These are phyloP conservation scores for Taurulus bubalis DNA, from an alignment of 2,113 vertebrate genomes.

Conservation along the genomic window DNA sequence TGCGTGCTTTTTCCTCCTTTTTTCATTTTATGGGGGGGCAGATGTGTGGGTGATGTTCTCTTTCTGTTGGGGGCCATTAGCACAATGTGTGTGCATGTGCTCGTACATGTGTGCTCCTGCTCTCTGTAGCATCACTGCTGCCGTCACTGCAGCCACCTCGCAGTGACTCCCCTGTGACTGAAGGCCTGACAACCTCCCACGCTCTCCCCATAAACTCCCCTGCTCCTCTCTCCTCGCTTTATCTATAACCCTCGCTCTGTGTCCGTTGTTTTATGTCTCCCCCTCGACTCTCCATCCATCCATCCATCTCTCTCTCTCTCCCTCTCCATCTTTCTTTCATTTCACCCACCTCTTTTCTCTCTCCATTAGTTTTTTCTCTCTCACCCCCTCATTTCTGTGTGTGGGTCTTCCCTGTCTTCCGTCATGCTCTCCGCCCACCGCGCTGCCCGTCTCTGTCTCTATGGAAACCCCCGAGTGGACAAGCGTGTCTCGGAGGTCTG, in stretches of 20 bases:
- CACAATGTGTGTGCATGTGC: slow-evolving; percentile 59
- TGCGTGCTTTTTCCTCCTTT: not conserved
- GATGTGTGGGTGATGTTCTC: slow-evolving; percentile 61
- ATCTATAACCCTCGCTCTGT: slow-evolving; percentile 31
- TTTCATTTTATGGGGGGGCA: not conserved
- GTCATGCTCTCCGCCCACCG: slow-evolving; percentile 65
- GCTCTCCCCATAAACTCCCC: slow-evolving; percentile 60
- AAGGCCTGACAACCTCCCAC: slow-evolving; percentile 80
- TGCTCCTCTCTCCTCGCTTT: slow-evolving; percentile 38
- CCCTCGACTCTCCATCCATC: slow-evolving; percentile 28
- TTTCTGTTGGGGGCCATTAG: slow-evolving; percentile 68
- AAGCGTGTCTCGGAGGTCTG: slow-evolving; percentile 72
- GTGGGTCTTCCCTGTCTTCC: slow-evolving; percentile 77
- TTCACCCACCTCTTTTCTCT: slow-evolving; percentile 34
- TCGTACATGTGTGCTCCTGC: not conserved
- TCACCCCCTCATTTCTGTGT: slow-evolving; percentile 66
- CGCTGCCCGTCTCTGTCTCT: slow-evolving; percentile 74
- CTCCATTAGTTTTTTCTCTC: slow-evolving; percentile 42
- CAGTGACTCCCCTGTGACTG: slow-evolving; percentile 79
- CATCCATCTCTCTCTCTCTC: not conserved
- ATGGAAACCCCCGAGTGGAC: slow-evolving; percentile 79
- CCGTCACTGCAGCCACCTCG: slow-evolving; percentile 78
- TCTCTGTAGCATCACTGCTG: slow-evolving; percentile 77
- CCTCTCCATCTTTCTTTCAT: slow-evolving; percentile 27
- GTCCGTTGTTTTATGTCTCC: slow-evolving; percentile 14